Percentiles rank a stretch among this genome's conserved stretches.
These are phyloP conservation scores for Sinodicranocentrus sp. DNA, from an alignment of 2,888 invertebrate species.

Conservation along the genomic window DNA sequence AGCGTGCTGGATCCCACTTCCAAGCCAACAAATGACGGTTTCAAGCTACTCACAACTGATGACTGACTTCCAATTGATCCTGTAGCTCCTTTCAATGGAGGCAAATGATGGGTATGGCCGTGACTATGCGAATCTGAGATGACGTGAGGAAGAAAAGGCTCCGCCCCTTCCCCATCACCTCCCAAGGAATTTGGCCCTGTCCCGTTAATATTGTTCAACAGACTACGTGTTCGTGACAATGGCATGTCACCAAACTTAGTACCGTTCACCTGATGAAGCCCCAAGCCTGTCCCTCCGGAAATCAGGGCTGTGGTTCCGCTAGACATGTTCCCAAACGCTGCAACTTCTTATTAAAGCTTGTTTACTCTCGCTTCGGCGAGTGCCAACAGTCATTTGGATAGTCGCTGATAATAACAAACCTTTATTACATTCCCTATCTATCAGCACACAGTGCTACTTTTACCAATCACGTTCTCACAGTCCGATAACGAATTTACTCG, in stretches of 20 bases:
- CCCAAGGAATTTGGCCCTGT: slow-evolving; percentile 70
- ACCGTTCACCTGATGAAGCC: slow-evolving; percentile 72
- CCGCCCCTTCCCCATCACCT: slow-evolving; percentile 67
- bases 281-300: slow-evolving; percentile 74
- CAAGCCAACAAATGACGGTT: slow-evolving; percentile 74
- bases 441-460: no score
- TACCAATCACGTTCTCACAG: no score
- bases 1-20: slow-evolving; percentile 75
- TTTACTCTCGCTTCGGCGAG: slow-evolving; percentile 21
- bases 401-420: background rate
- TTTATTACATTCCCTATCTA: no score
- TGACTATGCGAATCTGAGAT: slow-evolving; percentile 72
- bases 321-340: slow-evolving; percentile 73
- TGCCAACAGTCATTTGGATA: slow-evolving; percentile 62
- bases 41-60: slow-evolving; percentile 66
- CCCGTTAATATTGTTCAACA: slow-evolving; percentile 79
- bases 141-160: slow-evolving; percentile 74
- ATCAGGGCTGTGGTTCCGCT: slow-evolving; percentile 76
- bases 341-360: slow-evolving; percentile 22
- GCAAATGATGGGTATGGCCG: slow-evolving; percentile 76
- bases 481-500: no score
- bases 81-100: slow-evolving; percentile 76
- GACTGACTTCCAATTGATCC: slow-evolving; percentile 68
- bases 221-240: slow-evolving; percentile 79
- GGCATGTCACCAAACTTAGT: slow-evolving; percentile 78